Conservation (phyloP, 2,113 vertebrate species). For the Takifugu bimaculatus region DNA sequence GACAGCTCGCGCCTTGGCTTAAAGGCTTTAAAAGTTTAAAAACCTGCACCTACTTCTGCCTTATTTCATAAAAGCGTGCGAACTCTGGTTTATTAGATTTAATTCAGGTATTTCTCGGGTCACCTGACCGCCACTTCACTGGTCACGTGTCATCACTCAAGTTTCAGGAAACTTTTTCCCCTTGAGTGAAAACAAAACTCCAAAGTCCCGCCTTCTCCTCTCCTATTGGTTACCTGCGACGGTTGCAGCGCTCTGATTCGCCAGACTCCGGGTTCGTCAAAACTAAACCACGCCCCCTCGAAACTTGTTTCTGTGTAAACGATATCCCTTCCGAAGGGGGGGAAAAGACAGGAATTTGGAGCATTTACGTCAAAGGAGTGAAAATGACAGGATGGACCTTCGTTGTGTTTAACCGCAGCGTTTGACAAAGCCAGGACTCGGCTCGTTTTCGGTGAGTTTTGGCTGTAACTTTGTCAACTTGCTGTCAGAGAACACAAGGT, state of each 20-base stretch:
- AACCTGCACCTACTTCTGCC: no score
- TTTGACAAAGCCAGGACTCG: neutral
- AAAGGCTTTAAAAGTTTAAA: no score
- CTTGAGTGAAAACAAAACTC: slow-evolving; percentile 34
- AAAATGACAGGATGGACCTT: no score
- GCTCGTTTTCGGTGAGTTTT: neutral
- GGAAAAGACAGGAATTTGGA: neutral
- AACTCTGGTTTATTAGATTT: slow-evolving; percentile 21
- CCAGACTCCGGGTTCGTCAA: neutral
- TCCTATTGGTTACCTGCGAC: slow-evolving; percentile 37
- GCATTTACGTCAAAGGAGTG: no score
- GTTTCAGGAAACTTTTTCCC: slow-evolving; percentile 72
- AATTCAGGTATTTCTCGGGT: slow-evolving; percentile 40
- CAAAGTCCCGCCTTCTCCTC: slow-evolving; percentile 31
- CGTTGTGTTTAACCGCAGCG: neutral
- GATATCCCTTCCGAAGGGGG: slow-evolving; percentile 36
- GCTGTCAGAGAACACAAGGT: slow-evolving; percentile 34
- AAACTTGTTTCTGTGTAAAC: slow-evolving; percentile 62
- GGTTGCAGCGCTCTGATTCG: slow-evolving; percentile 39
- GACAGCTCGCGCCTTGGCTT: no score
- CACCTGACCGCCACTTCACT: slow-evolving; percentile 64
- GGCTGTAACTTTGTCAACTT: slow-evolving; percentile 30
- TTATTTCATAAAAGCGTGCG: no score
- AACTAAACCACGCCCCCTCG: slow-evolving; percentile 44
- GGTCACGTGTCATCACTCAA: slow-evolving; percentile 74